Evolutionary conservation across 2,888 invertebrate genomes (phyloP), one percentile per base, ranked within the genome.

Genomic region (Tipula helvola): DNA sequence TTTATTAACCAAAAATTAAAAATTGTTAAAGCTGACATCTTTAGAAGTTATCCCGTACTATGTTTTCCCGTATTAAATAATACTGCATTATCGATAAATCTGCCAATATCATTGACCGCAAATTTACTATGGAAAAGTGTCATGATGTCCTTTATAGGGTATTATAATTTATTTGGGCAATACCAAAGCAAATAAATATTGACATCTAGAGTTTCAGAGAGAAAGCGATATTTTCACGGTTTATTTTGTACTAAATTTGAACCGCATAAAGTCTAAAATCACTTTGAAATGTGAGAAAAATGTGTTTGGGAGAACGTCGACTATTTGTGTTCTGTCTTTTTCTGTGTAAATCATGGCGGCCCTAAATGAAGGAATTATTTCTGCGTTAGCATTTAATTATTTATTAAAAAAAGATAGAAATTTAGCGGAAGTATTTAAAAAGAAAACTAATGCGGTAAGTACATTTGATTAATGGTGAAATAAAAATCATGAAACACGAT

Each of bases 391-490:
- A 87, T 93, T 94, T 88, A 94, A 96, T 88, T 95, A 93, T 92
- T 91, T 96, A 87, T 90, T 92, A 87, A 93, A 93, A 88, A 93
- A 93, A 88, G 95, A 96, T 89, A 94, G 94, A 90, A 92, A 93
- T 5, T 89, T 96, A 42, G 96, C 96, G 0, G 93, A 93, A 89
- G 92, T 94, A 86, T 96, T 95, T 90, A 93, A 95, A 89, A 93
- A 94, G 89, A 95, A 95, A 92, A 93, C 94, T 0, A 96, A 96
- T 90, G 94, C 95, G 92, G 96, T 96, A 93, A 95, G 96, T 28
- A 28, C 8, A 71, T 71, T 28, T 28, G 10, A 7, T 13, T 12
- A n/a, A 8, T 84, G 41, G 16, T 84, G n/a, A 39, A 39, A 39
- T 39, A 84, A 39, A 5, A 39, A 7, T 39, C 8, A 2, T n/a